A percentile compares a stretch with the other conserved stretches of the same genome.
phyloP scores from a whole-genome alignment of 1,140 invertebrate species.

The Aphaenogaster rudis region DNA sequence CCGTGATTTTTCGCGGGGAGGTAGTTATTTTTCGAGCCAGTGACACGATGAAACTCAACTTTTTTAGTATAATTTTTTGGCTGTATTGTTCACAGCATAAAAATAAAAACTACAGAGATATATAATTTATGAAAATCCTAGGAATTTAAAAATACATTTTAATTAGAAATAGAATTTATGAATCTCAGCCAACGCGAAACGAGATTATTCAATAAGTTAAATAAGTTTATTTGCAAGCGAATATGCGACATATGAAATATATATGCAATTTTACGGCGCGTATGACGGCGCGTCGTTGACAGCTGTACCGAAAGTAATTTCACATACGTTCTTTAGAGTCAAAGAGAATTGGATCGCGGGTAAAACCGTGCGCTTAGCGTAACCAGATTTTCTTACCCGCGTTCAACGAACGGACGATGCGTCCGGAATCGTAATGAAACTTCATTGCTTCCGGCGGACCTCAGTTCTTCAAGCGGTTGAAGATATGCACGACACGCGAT shows the following conservation, averaged over 20 bases:
- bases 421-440: slow-evolving; percentile 51
- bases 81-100: background rate
- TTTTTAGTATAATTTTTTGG: background rate
- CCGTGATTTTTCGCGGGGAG: slow-evolving; percentile 21
- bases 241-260: background rate
- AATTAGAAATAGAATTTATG: background rate
- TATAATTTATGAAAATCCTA: background rate
- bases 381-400: slow-evolving; percentile 39
- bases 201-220: background rate
- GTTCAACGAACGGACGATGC: slow-evolving; percentile 32
- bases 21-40: background rate
- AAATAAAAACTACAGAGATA: background rate
- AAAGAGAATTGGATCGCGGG: slow-evolving; percentile 23
- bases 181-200: background rate
- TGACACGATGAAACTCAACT: background rate
- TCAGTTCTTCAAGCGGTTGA: slow-evolving; percentile 25
- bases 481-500: slow-evolving; percentile 58
- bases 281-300: background rate
- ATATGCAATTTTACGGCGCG: background rate
- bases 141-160: slow-evolving; percentile 2
- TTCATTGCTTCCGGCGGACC: slow-evolving; percentile 45
- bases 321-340: background rate
- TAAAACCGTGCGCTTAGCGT: slow-evolving; percentile 47
- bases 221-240: background rate
- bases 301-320: background rate